Base-by-base conservation (phyloP, 2,113 vertebrate genomes). In the Neolamprologus sp. region DNA sequence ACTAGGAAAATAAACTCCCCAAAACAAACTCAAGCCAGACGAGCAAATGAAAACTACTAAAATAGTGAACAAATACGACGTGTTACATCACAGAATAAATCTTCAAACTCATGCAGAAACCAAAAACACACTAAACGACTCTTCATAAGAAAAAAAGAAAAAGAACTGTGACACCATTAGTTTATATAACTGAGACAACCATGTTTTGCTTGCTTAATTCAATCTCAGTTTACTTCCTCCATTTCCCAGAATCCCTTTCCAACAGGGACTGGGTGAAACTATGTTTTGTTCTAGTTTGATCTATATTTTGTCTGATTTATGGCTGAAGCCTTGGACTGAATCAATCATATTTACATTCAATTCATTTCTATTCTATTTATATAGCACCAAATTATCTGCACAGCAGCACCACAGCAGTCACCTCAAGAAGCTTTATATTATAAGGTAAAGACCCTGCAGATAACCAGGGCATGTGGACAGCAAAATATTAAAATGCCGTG, bases 181-280 rank as follows among this genome's bases (percentile, higher is more conserved):
- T 16, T 23, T 23, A 55, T 14, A 21, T 55, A 33, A 80, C 12
- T 23, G 12, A 7, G 71, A 28, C 16, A 45, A 33, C 3, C 42
- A 37, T 23, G 19, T 26, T 84, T 65, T 49, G 42, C 68, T 78
- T 16, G 7, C 13, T 60, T 37, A 12, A 30, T 54, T 84, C 42
- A 58, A 75, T 75, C n/a, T 9, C 30, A 55, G 26, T 57, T 84
- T 73, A n/a, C 63, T 89, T 89, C 81, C 63, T 86, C 37, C 8
- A 57, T 85, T 91, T 89, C 81, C 82, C 68, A 90, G 85, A 90
- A 90, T 84, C 19, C 83, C 13, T 33, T 63, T 81, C 23, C 53
- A 35, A 81, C 23, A 8, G 51, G 55, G 71, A 54, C 7, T 42
- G 14, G 60, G 60, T 26, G 21, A 11, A 57, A 63, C 71, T 51